Percentiles rank a stretch among this genome's conserved stretches.
phyloP scores from a whole-genome alignment of 2,797 vertebrate species.

The Lindbergichthys nudifrons region DNA sequence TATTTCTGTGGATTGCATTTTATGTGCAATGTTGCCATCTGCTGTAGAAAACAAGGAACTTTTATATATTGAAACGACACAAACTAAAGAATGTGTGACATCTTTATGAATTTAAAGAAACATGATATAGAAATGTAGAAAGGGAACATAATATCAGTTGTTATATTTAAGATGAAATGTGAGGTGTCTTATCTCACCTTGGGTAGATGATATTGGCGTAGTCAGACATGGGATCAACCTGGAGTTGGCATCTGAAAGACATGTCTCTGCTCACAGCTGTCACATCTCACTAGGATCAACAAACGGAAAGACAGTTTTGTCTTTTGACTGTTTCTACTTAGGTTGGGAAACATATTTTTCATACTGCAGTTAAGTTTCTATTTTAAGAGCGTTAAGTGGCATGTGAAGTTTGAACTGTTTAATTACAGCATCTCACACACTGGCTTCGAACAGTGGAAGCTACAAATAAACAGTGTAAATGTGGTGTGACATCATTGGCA shows the following conservation, averaged over 20 bases:
- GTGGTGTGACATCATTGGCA: conserved; percentile 29
- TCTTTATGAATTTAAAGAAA: conserved; percentile 1
- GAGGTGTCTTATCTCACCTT: conserved; percentile 4
- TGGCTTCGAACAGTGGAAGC: conserved; percentile 41
- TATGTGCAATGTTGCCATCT: conserved; percentile 82
- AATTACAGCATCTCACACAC: conserved; percentile 42
- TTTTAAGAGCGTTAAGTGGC: conserved; percentile 46
- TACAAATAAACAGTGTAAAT: conserved; percentile 55
- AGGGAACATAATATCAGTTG: background rate
- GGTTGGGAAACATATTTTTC: conserved; percentile 33
- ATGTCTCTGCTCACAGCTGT: conserved; percentile 39
- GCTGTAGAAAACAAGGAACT: conserved; percentile 44
- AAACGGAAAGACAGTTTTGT: conserved; percentile 43
- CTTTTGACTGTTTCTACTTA: conserved; percentile 34
- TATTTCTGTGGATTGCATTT: conserved; percentile 51
- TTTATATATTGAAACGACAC: background rate
- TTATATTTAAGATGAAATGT: background rate
- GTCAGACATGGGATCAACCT: conserved; percentile 18
- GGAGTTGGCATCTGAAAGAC: conserved; percentile 26
- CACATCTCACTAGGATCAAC: conserved; percentile 53
- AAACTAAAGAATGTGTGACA: background rate
- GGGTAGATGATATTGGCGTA: conserved; percentile 10
- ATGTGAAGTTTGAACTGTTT: conserved; percentile 59
- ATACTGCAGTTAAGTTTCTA: conserved; percentile 48
- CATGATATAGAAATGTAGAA: background rate